Percentiles rank a stretch among this genome's conserved stretches.
Conservation (phyloP, 2,888 invertebrate genomes). For the Diaprepes abbreviatus region DNA sequence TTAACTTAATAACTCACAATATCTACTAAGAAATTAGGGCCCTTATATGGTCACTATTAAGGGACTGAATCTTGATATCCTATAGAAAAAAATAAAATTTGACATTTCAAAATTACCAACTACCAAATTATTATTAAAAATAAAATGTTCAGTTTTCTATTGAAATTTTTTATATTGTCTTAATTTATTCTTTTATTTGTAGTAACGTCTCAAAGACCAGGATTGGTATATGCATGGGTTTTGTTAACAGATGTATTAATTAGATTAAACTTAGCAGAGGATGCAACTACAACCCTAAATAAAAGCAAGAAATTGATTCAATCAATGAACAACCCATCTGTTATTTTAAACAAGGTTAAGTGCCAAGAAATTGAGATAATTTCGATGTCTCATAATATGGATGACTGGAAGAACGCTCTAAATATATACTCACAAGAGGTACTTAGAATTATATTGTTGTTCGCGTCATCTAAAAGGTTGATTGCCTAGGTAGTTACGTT, state of each 20-base stretch:
- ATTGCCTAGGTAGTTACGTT: too few species aligned
- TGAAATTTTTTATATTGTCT: too few species aligned
- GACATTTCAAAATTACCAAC: too few species aligned
- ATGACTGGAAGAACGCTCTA: slow-evolving; percentile 65
- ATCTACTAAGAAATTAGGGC: too few species aligned
- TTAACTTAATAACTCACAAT: too few species aligned
- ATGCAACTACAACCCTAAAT: slow-evolving; percentile 67
- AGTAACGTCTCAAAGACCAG: slow-evolving; percentile 66
- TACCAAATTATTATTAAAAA: too few species aligned
- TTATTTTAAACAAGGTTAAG: slow-evolving; percentile 59
- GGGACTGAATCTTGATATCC: too few species aligned
- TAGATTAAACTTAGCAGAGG: slow-evolving; percentile 69
- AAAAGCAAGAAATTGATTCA: slow-evolving; percentile 64
- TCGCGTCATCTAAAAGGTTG: too few species aligned
- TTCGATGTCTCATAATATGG: slow-evolving; percentile 66
- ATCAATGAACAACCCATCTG: slow-evolving; percentile 58
- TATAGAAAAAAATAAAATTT: too few species aligned
- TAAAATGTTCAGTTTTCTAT: too few species aligned
- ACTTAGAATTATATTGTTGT: neutral
- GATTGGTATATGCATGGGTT: slow-evolving; percentile 68
- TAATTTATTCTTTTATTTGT: too few species aligned
- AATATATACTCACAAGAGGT: slow-evolving; percentile 26
- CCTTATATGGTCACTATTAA: too few species aligned
- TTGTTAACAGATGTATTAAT: slow-evolving; percentile 69
- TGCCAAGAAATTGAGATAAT: slow-evolving; percentile 65